Conservation (phyloP, 1,140 invertebrate species). For the Orchesella cincta region DNA sequence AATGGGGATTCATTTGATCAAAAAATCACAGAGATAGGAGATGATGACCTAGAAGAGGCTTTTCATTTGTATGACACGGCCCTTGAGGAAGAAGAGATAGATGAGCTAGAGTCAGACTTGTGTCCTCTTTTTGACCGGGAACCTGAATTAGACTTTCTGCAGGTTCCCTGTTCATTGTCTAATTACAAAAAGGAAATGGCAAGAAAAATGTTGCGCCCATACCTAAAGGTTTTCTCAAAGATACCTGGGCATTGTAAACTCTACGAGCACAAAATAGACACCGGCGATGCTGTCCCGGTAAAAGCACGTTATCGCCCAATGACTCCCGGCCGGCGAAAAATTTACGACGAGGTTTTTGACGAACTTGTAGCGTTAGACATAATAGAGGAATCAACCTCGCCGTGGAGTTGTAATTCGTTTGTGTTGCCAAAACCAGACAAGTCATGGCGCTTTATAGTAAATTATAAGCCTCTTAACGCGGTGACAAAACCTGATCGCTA, state of each 20-base stretch:
- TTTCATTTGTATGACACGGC: too few species aligned
- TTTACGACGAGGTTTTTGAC: not conserved
- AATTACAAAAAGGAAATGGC: not conserved
- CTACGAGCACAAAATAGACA: not conserved
- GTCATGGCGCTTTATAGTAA: not conserved
- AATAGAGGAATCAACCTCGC: not conserved
- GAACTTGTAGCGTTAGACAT: not conserved
- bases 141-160: too few species aligned
- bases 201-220: not conserved
- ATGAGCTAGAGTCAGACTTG: too few species aligned
- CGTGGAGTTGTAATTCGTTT: too few species aligned
- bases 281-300: slow-evolving; percentile 20
- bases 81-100: too few species aligned
- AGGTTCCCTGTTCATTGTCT: not conserved
- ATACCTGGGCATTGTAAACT: not conserved
- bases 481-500: not conserved
- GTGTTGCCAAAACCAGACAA: not conserved
- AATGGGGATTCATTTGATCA: too few species aligned
- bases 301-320: slow-evolving; percentile 19
- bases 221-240: not conserved
- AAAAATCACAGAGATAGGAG: too few species aligned
- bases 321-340: slow-evolving; percentile 29
- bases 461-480: not conserved
- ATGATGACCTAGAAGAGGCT: too few species aligned
- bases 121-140: too few species aligned